Conservation (phyloP, 2,888 invertebrate genomes). For the Mamestra brassicae region DNA sequence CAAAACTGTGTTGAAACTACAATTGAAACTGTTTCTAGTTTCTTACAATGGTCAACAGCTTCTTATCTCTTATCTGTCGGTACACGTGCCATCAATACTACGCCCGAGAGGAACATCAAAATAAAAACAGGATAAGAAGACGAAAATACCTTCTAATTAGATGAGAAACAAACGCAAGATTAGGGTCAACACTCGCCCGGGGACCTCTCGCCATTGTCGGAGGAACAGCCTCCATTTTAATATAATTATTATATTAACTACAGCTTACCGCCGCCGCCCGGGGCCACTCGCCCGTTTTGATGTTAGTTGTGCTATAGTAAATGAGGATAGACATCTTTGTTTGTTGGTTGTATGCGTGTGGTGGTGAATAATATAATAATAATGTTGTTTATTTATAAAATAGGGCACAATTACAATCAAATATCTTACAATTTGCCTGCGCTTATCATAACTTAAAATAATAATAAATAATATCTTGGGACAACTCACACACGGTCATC, state of each 20-base stretch:
- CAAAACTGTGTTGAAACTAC: background rate
- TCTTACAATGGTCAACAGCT: background rate
- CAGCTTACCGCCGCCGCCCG: slow-evolving; percentile 52
- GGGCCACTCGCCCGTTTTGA: slow-evolving; percentile 52
- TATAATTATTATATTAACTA: slow-evolving; percentile 69
- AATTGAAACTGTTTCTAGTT: slow-evolving; percentile 1
- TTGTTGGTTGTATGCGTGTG: slow-evolving; percentile 13
- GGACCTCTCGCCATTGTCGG: slow-evolving; percentile 72
- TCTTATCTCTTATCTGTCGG: slow-evolving; percentile 5
- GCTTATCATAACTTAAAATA: too few species aligned
- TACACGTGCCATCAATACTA: slow-evolving; percentile 69
- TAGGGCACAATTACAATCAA: too few species aligned
- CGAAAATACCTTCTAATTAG: slow-evolving; percentile 82
- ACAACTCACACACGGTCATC: too few species aligned
- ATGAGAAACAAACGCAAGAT: slow-evolving; percentile 83
- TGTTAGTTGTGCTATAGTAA: slow-evolving; percentile 58
- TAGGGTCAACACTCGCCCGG: slow-evolving; percentile 78
- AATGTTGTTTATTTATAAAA: too few species aligned
- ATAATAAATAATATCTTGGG: too few species aligned
- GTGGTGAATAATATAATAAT: too few species aligned
- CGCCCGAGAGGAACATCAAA: slow-evolving; percentile 69
- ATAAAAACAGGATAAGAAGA: slow-evolving; percentile 80
- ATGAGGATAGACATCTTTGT: slow-evolving; percentile 53
- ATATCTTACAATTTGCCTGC: too few species aligned
- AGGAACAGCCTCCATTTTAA: slow-evolving; percentile 76